These are phyloP conservation scores for Andrena flavipes DNA, from an alignment of 2,888 invertebrate genomes.

Conservation along the genomic window DNA sequence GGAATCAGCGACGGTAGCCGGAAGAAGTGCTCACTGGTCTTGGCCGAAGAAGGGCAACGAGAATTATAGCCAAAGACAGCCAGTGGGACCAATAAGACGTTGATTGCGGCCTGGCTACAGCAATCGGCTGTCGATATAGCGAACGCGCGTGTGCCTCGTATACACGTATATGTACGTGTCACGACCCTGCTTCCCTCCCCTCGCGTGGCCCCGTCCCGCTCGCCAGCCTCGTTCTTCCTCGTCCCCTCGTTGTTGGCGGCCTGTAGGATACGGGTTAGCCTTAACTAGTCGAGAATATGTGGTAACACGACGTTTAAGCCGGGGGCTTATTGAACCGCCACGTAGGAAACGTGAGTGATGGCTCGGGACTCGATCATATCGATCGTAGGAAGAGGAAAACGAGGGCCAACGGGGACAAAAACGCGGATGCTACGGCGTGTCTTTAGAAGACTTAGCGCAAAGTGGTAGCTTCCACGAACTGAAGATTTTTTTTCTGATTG, in stretches of 20 bases:
- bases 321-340: conserved; percentile 70
- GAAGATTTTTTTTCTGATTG: no score
- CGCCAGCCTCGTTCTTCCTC: conserved; percentile 16
- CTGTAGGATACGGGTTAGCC: conserved; percentile 64
- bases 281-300: conserved; percentile 73
- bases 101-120: conserved; percentile 66
- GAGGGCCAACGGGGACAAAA: conserved; percentile 16
- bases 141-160: conserved; percentile 63
- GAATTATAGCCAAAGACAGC: conserved; percentile 68
- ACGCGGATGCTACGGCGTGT: neutral
- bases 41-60: conserved; percentile 65
- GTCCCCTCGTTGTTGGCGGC: conserved; percentile 63
- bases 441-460: neutral
- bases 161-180: conserved; percentile 66
- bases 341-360: conserved; percentile 79
- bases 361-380: conserved; percentile 56
- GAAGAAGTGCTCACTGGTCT: conserved; percentile 64
- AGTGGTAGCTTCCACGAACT: no score
- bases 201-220: conserved; percentile 13
- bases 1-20: conserved; percentile 66
- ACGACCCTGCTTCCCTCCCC: conserved; percentile 56
- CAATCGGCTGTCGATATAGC: conserved; percentile 62
- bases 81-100: conserved; percentile 68
- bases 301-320: conserved; percentile 66
- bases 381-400: conserved; percentile 25